Evolutionary conservation across 2,797 vertebrate species (phyloP).

Genomic region (Melanotaenia nigrans): DNA sequence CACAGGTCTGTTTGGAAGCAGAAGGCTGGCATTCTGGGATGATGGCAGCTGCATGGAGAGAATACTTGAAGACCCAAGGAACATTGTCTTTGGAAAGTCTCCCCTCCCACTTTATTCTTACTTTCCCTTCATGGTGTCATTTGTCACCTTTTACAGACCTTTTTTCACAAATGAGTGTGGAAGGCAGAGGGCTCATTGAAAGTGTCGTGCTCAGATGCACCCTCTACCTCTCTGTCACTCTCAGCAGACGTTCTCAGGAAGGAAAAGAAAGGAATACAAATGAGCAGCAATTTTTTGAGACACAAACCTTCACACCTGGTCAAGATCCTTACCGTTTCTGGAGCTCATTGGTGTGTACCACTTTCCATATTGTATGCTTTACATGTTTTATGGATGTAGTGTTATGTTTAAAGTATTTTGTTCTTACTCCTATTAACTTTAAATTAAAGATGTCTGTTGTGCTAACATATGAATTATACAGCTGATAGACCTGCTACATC

Average conservation of each 20-base stretch:
- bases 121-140: conserved; percentile 45
- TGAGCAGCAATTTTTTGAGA: conserved; percentile 51
- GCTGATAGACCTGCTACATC: not conserved
- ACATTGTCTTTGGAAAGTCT: conserved; percentile 33
- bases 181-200: conserved; percentile 50
- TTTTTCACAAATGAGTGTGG: conserved; percentile 59
- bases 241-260: conserved; percentile 32
- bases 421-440: not conserved
- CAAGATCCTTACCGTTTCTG: conserved; percentile 6
- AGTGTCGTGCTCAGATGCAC: conserved; percentile 54
- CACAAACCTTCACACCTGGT: conserved; percentile 19
- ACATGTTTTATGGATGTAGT: not conserved
- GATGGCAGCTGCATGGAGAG: conserved; percentile 56
- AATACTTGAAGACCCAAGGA: conserved; percentile 44
- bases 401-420: not conserved
- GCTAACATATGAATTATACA: not conserved
- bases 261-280: conserved; percentile 58
- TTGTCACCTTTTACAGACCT: conserved; percentile 62
- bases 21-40: conserved; percentile 48
- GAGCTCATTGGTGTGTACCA: not conserved
- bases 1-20: conserved; percentile 58
- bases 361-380: not conserved
- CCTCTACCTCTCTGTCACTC: conserved; percentile 50
- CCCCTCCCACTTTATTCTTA: conserved; percentile 3
- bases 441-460: not conserved